phyloP scores from a whole-genome alignment of 2,888 invertebrate species.

The Druceiella hillmani region DNA sequence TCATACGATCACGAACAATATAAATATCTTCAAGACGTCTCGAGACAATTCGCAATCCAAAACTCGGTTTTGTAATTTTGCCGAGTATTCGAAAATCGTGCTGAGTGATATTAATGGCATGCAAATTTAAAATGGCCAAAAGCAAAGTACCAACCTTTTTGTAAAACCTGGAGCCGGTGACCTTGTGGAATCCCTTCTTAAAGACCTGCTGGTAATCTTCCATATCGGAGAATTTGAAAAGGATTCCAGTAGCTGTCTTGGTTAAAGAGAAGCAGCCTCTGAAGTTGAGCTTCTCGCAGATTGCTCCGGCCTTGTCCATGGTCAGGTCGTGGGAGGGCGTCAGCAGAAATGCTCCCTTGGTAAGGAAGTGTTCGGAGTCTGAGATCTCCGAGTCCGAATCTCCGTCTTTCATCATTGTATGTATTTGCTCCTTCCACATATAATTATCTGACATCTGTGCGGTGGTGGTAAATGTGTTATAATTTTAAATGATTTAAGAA shows the following conservation, averaged over 20 bases:
- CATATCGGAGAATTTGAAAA: conserved; percentile 82
- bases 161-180: conserved; percentile 80
- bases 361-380: conserved; percentile 70
- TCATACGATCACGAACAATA: no score
- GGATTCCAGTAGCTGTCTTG: conserved; percentile 82
- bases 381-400: conserved; percentile 77
- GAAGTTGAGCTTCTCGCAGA: conserved; percentile 86
- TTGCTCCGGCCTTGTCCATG: conserved; percentile 79
- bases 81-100: no score
- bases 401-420: conserved; percentile 59
- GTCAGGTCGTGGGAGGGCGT: conserved; percentile 83
- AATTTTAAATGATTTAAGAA: no score
- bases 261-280: conserved; percentile 81
- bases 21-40: no score
- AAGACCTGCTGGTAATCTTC: conserved; percentile 83
- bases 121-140: conserved; percentile 3
- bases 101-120: no score
- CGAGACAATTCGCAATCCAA: no score
- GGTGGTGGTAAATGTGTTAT: no score
- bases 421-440: conserved; percentile 51
- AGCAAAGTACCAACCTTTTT: conserved; percentile 61
- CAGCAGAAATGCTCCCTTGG: conserved; percentile 77
- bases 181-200: conserved; percentile 83
- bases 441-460: conserved; percentile 47
- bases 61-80: no score